A percentile compares a stretch with the other conserved stretches of the same genome.
phyloP scores from a whole-genome alignment of 2,797 vertebrate genomes.

The Buphagus erythrorhynchus region DNA sequence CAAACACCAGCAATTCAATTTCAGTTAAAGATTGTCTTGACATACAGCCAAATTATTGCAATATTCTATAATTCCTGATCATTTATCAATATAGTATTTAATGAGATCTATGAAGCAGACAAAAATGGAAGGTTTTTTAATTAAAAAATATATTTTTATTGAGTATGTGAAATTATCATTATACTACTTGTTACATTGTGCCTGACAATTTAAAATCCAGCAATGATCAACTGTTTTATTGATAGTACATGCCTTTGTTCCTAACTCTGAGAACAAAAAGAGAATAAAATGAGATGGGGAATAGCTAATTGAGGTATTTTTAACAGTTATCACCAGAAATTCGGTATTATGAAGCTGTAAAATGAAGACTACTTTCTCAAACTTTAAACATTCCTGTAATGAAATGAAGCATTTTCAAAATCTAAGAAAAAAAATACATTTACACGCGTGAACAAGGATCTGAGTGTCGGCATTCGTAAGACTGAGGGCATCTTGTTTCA shows the following conservation, averaged over 20 bases:
- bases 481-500: not conserved
- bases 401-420: not conserved
- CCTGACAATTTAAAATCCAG: not conserved
- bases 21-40: not conserved
- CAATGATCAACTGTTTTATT: not conserved
- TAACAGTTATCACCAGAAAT: not conserved
- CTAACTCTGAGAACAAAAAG: not conserved
- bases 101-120: not conserved
- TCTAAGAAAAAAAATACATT: not conserved
- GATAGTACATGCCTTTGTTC: not conserved
- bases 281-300: accelerated
- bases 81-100: not conserved
- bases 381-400: not conserved
- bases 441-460: accelerated
- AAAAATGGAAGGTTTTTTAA: not conserved
- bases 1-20: not conserved
- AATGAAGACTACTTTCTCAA: not conserved
- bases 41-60: not conserved
- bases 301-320: not conserved
- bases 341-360: not conserved
- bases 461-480: not conserved
- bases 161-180: not conserved
- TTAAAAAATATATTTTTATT: not conserved
- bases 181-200: not conserved
- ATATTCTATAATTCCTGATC: not conserved